Percentiles rank a stretch among this genome's conserved stretches.
These are phyloP conservation scores for Tinea pellionella DNA, from an alignment of 2,888 invertebrate species.

Conservation along the genomic window DNA sequence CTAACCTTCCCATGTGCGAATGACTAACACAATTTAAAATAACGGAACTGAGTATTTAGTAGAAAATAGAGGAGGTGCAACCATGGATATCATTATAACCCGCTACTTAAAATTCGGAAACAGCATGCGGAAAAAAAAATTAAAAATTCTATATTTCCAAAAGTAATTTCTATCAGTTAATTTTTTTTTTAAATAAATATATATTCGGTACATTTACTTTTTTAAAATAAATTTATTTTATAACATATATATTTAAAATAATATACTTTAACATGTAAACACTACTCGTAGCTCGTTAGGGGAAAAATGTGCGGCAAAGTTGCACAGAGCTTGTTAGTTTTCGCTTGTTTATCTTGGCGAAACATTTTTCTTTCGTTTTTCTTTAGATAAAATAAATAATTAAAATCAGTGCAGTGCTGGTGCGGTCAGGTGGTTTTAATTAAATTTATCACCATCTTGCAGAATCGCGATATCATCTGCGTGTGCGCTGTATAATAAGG, in stretches of 20 bases:
- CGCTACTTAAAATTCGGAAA: too few species aligned
- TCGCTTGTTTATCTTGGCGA: neutral
- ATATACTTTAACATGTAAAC: neutral
- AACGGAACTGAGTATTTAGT: neutral
- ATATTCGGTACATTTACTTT: too few species aligned
- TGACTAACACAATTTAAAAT: neutral
- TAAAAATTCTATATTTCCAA: too few species aligned
- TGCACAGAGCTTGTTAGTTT: neutral
- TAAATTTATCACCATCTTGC: slow-evolving; percentile 18
- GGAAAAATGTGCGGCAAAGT: neutral
- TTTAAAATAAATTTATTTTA: too few species aligned
- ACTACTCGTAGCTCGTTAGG: neutral
- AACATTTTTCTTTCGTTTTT: neutral
- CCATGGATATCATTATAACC: too few species aligned
- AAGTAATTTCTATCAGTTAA: too few species aligned
- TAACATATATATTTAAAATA: too few species aligned
- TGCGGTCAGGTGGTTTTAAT: slow-evolving; percentile 17
- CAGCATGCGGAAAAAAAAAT: too few species aligned
- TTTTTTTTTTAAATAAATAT: too few species aligned
- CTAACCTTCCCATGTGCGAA: neutral
- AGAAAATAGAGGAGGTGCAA: too few species aligned
- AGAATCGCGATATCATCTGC: slow-evolving; percentile 9
- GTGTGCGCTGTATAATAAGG: neutral
- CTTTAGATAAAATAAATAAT: slow-evolving; percentile 19
- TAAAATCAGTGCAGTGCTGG: slow-evolving; percentile 8